Evolutionary conservation across 2,113 vertebrate species (phyloP).

Genomic region (Microtus ochrogaster): DNA sequence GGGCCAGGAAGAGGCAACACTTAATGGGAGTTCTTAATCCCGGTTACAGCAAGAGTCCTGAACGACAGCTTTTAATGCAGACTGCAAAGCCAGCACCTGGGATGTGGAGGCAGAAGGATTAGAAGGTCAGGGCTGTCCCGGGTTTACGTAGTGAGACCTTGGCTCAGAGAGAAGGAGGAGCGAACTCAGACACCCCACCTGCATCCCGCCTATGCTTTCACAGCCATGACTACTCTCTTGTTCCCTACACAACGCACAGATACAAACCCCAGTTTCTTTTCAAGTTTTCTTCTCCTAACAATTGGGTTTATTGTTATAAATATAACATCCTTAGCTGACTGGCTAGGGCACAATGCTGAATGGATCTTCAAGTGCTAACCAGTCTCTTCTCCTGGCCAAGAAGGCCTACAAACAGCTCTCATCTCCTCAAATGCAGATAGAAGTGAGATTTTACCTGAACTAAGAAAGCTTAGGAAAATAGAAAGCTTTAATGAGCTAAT

Average conservation of each 20-base stretch:
- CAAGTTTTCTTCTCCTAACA: slow-evolving; percentile 1
- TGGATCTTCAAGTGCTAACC: slow-evolving; percentile 15
- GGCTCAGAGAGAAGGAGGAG: not conserved
- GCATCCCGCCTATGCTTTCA: not conserved
- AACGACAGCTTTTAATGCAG: too few relatives aligned
- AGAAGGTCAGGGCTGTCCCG: not conserved
- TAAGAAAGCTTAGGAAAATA: slow-evolving; percentile 27
- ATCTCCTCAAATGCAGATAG: slow-evolving; percentile 49
- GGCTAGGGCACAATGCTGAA: slow-evolving; percentile 2
- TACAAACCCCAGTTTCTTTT: slow-evolving; percentile 35
- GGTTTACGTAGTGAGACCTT: not conserved
- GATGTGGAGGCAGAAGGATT: not conserved
- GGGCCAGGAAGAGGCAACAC: not conserved
- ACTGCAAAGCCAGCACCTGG: not conserved
- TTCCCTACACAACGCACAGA: not conserved
- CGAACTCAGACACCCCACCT: not conserved
- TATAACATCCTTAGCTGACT: slow-evolving; percentile 20
- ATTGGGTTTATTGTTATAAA: slow-evolving; percentile 37
- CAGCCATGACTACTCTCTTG: not conserved
- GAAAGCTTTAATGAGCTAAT: slow-evolving; percentile 50
- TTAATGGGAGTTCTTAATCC: not conserved
- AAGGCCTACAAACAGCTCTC: slow-evolving; percentile 11
- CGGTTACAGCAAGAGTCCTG: not conserved
- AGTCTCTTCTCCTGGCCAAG: slow-evolving; percentile 43
- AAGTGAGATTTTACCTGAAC: slow-evolving; percentile 6